Evolutionary conservation across 1,140 invertebrate species (phyloP), one percentile per base, ranked within the genome.

Genomic region (Heliconius melpomene): DNA sequence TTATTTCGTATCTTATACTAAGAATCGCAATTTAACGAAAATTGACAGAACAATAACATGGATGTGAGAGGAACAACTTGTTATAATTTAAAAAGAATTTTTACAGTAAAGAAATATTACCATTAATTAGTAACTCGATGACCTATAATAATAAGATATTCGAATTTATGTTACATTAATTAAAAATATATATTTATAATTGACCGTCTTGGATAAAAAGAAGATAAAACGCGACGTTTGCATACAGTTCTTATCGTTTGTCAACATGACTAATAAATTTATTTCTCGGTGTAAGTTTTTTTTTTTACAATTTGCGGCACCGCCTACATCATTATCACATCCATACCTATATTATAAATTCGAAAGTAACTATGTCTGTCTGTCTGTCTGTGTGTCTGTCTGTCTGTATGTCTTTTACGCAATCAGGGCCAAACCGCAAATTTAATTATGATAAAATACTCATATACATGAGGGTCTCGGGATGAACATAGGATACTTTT

Each of bases 1-100:
- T 72, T 75, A 71, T 50, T 81, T 72, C 77, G 73, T 66, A 77
- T 79, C 54, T 78, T 77, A 79, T 46, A 50, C 46, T 29, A n/a
- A 71, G n/a, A 38, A 77, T 70, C 70, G 76, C 70, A 76, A 77
- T 79, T 74, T 46, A 79, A 77, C 57, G 72, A 57, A 75, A 84
- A 79, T 77, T 83, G 82, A 73, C 82, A 81, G 77, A 74, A 81
- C 82, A 81, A 83, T 83, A 60, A 32, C 16, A 18, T 11, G 5
- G 46, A 23, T 80, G 23, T 80, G 82, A 76, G 36, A 77, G 52
- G 60, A 66, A 70, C 75, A 46, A 72, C 36, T 26, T 29, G 23
- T 29, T 66, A 66, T 66, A 66, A 29, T 26, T 66, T 66, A 66
- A 66, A 66, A 66, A 2, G 29, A 66, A 29, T 66, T 36, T 32